Percentiles rank a stretch among this genome's conserved stretches.
Conservation (phyloP, 2,797 vertebrate genomes). For the Babyrousa celebensis region DNA sequence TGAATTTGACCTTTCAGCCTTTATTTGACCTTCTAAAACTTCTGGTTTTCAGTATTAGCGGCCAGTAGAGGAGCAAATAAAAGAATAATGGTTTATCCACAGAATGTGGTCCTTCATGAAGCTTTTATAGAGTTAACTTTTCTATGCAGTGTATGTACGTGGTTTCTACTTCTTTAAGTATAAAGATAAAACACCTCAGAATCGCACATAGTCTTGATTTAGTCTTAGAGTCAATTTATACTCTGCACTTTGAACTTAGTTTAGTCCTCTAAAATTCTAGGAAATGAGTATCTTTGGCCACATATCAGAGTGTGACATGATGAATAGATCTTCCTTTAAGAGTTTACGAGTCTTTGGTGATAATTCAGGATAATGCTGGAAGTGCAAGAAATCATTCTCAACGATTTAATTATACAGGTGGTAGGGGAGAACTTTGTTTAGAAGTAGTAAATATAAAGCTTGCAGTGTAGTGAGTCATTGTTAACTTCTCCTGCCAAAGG, state of each 20-base stretch:
- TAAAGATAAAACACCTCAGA: constrained; percentile 12
- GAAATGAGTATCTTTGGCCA: constrained; percentile 15
- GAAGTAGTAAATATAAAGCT: constrained; percentile 25
- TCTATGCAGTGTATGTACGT: not conserved
- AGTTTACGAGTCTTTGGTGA: constrained; percentile 48
- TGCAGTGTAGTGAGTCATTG: not conserved
- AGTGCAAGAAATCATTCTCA: constrained; percentile 39
- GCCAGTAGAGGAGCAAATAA: not conserved
- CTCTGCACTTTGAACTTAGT: constrained; percentile 27
- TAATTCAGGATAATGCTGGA: constrained; percentile 42
- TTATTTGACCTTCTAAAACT: constrained; percentile 52
- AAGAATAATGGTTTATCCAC: constrained; percentile 29
- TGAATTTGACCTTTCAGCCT: constrained; percentile 66
- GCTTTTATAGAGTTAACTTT: constrained; percentile 20
- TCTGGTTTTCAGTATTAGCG: constrained; percentile 62
- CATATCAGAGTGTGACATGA: constrained; percentile 47
- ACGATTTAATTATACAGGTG: constrained; percentile 2
- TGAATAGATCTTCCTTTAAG: constrained; percentile 57
- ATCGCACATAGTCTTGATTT: not conserved
- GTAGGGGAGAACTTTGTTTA: constrained; percentile 40
- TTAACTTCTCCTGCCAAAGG: constrained; percentile 22
- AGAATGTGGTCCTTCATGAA: constrained; percentile 31
- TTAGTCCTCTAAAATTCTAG: constrained; percentile 38
- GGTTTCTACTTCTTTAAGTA: not conserved
- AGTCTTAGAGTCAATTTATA: constrained; percentile 38